A percentile compares a stretch with the other conserved stretches of the same genome.
Conservation (phyloP, 2,888 invertebrate genomes). For the Brenthis hecate region DNA sequence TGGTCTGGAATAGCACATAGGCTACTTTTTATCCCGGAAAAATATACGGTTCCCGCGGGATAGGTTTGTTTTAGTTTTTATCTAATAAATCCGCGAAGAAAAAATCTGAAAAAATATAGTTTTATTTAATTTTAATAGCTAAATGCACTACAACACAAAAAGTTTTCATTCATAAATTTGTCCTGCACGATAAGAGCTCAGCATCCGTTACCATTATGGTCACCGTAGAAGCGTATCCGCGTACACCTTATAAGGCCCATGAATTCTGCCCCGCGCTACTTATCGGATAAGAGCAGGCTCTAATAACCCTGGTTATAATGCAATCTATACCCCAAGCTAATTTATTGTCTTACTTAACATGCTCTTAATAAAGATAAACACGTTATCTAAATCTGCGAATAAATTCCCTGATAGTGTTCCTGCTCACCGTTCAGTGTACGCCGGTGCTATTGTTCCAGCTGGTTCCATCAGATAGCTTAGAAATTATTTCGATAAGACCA, state of each 20-base stretch:
- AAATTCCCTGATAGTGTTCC: constrained; percentile 42
- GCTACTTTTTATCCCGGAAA: no score
- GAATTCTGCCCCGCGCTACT: constrained; percentile 68
- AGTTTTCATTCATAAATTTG: constrained; percentile 38
- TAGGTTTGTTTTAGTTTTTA: no score
- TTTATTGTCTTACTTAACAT: constrained; percentile 50
- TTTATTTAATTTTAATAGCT: not conserved
- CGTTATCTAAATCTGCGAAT: constrained; percentile 46
- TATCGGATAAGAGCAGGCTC: constrained; percentile 67
- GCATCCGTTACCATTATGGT: constrained; percentile 45
- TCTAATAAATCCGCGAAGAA: not conserved
- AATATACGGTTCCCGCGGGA: no score
- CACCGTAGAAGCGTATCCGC: constrained; percentile 57
- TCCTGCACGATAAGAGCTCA: constrained; percentile 35
- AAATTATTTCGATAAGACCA: constrained; percentile 33
- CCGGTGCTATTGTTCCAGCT: constrained; percentile 37
- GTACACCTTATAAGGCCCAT: constrained; percentile 58
- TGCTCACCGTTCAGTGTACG: constrained; percentile 34
- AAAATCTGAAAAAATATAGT: not conserved
- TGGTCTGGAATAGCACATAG: no score
- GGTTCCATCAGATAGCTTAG: constrained; percentile 36
- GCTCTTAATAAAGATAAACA: constrained; percentile 49
- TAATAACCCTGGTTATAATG: constrained; percentile 57
- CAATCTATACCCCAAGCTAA: constrained; percentile 47
- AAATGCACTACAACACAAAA: not conserved